Evolutionary conservation across 2,888 invertebrate genomes (phyloP).

Genomic region (Drosophila paramelanica): DNA sequence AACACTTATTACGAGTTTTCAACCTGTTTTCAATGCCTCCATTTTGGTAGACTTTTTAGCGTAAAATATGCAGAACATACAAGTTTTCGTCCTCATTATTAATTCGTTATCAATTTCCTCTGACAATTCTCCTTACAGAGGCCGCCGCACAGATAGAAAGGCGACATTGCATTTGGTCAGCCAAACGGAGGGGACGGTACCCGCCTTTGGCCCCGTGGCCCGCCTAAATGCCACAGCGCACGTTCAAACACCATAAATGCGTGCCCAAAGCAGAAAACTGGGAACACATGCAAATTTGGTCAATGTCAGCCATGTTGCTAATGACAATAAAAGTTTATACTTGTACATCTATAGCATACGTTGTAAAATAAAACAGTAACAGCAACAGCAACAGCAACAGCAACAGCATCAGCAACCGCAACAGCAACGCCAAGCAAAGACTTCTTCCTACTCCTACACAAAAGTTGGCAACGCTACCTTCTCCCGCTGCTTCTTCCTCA

Average conservation of each 20-base stretch:
- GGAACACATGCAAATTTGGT: constrained; percentile 80
- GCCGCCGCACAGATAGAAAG: constrained; percentile 34
- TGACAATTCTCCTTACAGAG: constrained; percentile 30
- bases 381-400: constrained; percentile 1
- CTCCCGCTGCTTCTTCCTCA: background rate
- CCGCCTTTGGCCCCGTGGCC: constrained; percentile 24
- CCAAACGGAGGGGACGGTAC: constrained; percentile 11
- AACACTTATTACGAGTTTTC: background rate
- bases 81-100: constrained; percentile 10
- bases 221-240: constrained; percentile 67
- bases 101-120: constrained; percentile 2
- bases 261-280: constrained; percentile 82
- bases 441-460: constrained; percentile 6
- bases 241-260: constrained; percentile 81
- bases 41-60: background rate
- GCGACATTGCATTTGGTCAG: constrained; percentile 1
- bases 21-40: constrained; percentile 18
- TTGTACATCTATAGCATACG: constrained; percentile 82
- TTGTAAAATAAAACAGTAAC: constrained; percentile 81
- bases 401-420: constrained; percentile 4
- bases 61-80: constrained; percentile 6
- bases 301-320: constrained; percentile 76
- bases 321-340: constrained; percentile 80
- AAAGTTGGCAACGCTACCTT: constrained; percentile 14
- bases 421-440: constrained; percentile 22